Base-by-base conservation (phyloP, 2,888 invertebrate genomes). In the Cylindroiulus punctatus region DNA sequence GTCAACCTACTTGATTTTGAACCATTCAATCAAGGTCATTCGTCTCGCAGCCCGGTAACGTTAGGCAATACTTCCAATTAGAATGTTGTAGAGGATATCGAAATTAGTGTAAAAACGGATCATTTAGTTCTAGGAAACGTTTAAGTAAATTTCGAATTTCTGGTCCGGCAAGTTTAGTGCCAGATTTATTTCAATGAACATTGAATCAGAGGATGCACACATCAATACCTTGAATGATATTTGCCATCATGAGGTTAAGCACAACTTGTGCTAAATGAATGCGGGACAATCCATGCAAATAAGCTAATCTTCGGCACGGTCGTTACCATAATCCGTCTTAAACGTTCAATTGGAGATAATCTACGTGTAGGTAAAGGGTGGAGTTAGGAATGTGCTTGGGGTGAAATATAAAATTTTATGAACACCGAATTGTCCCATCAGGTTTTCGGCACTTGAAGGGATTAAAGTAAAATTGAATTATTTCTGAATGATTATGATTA, bases 241-340 rank as follows among this genome's bases (percentile, higher is more conserved):
- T 14, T 76, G 76, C 30, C 76, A 30, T 76, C 76, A 14, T 17
- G 17, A 76, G 2, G 17, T 76, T 76, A 76, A 76, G 76, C 76
- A 17, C 76, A 32, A 17, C 76, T 76, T 76, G 76, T 76, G 76
- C 76, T 76, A 76, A 76, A 76, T 76, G 76, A 65, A 65, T 65
- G 22, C 2, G 26, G 76, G 17, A 76, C 76, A 76, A 30, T 76
- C 30, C 76, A 17, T 14, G 30, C 65, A 65, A 10, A 26, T 65
- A 22, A 65, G 26, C 30, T 30, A 76, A 30, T 76, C 76, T 76
- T 32, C 32, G 76, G 30, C 30, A 14, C n/a, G n/a, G n/a, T n/a
- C n/a, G n/a, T n/a, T n/a, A n/a, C 14, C 17, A 10, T 76, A 76
- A 30, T 76, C 76, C 17, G 26, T n/a, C 1, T 76, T 76, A 17